Conservation (phyloP, 1,140 invertebrate species). For the Uloborus diversus region DNA sequence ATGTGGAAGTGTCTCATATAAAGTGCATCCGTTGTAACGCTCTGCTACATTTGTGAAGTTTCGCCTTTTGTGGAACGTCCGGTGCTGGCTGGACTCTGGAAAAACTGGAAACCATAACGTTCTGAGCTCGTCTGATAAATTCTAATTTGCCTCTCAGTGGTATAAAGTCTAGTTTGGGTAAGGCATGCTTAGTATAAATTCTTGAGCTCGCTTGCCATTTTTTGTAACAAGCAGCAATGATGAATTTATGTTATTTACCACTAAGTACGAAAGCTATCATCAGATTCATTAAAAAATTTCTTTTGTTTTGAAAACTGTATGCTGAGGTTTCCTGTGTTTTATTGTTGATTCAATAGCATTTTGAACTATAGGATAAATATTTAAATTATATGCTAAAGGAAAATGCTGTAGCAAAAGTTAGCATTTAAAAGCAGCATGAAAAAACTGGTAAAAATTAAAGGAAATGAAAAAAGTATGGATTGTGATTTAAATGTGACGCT, state of each 20-base stretch:
- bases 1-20: not conserved
- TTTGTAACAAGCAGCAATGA: not conserved
- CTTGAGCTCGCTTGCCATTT: not conserved
- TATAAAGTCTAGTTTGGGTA: not conserved
- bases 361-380: no score
- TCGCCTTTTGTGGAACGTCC: not conserved
- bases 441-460: no score
- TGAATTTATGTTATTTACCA: not conserved
- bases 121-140: not conserved
- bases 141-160: not conserved
- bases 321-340: no score
- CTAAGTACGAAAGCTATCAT: no score
- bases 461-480: no score
- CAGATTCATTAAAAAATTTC: no score
- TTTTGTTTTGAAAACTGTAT: no score
- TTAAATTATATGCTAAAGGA: no score
- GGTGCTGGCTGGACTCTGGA: not conserved
- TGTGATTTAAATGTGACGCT: no score
- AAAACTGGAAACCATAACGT: not conserved
- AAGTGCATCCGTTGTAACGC: not conserved
- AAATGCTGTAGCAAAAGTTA: no score
- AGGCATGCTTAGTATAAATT: not conserved
- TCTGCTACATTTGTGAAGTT: not conserved
- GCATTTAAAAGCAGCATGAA: no score
- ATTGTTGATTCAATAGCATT: no score